These are phyloP conservation scores for Mactra quadrangularis DNA, from an alignment of 1,140 invertebrate genomes.

Conservation along the genomic window DNA sequence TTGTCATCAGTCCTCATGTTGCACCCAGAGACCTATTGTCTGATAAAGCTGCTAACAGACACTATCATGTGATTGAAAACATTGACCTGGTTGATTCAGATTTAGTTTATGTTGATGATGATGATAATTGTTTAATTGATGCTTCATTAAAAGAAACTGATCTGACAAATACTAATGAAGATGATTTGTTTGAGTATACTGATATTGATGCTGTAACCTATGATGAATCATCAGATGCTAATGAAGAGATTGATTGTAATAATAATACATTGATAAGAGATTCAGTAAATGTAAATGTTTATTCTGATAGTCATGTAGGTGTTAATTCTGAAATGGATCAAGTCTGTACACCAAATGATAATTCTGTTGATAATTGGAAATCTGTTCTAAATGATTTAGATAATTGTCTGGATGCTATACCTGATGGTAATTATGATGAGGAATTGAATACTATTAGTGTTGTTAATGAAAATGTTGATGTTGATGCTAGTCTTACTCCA, in stretches of 20 bases:
- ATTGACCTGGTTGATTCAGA: constrained; percentile 25
- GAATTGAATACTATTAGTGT: too few species aligned
- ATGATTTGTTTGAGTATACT: constrained; percentile 55
- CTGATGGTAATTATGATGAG: not conserved
- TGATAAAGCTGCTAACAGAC: not conserved
- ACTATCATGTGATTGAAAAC: constrained; percentile 4
- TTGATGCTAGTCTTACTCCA: too few species aligned
- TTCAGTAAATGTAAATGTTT: not conserved
- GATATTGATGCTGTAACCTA: constrained; percentile 42
- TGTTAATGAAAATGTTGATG: not conserved
- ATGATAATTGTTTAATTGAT: not conserved
- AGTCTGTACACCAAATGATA: too few species aligned
- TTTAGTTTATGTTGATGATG: constrained; percentile 4
- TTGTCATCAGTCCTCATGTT: not conserved
- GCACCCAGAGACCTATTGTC: not conserved
- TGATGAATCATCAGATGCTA: too few species aligned
- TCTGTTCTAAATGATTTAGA: constrained; percentile 37
- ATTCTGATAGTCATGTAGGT: too few species aligned
- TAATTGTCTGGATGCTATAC: constrained; percentile 5
- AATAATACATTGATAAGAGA: not conserved
- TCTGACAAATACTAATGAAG: constrained; percentile 31
- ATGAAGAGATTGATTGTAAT: too few species aligned
- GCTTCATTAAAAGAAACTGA: constrained; percentile 1
- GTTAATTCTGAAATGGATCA: too few species aligned
- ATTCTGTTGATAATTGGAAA: not conserved